Percentiles rank a stretch among this genome's conserved stretches.
phyloP scores from a whole-genome alignment of 1,140 invertebrate genomes.

The Papilio dardanus region DNA sequence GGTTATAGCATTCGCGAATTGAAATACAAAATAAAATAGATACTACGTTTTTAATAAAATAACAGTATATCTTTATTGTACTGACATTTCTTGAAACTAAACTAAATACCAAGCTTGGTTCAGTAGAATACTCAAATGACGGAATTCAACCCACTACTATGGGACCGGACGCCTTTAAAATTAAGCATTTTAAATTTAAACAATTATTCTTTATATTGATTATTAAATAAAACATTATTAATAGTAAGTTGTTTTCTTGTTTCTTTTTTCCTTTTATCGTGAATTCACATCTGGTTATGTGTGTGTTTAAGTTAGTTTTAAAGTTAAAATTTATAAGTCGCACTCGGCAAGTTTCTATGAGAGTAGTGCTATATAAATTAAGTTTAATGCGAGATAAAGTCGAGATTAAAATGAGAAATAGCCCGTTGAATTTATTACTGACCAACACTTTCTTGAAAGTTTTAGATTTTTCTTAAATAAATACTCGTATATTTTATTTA shows the following conservation, averaged over 20 bases:
- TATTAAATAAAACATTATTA: background rate
- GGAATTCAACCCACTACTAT: background rate
- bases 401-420: conserved; percentile 22
- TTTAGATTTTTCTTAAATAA: conserved; percentile 10
- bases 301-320: background rate
- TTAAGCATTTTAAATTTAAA: background rate
- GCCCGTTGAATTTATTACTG: conserved; percentile 13
- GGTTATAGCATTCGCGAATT: background rate
- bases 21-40: background rate
- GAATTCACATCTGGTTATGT: background rate
- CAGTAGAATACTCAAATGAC: background rate
- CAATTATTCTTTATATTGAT: background rate
- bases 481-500: conserved; percentile 2
- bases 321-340: conserved; percentile 18
- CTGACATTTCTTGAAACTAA: background rate
- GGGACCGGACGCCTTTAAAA: background rate
- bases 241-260: background rate
- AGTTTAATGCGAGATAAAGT: conserved; percentile 25
- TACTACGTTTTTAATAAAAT: background rate
- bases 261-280: background rate
- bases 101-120: background rate
- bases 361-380: conserved; percentile 27
- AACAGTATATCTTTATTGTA: background rate
- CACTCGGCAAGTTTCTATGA: conserved; percentile 12
- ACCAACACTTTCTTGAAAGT: conserved; percentile 7